Evolutionary conservation across 1,140 invertebrate species (phyloP).

Genomic region (Caenorhabditis latens): DNA sequence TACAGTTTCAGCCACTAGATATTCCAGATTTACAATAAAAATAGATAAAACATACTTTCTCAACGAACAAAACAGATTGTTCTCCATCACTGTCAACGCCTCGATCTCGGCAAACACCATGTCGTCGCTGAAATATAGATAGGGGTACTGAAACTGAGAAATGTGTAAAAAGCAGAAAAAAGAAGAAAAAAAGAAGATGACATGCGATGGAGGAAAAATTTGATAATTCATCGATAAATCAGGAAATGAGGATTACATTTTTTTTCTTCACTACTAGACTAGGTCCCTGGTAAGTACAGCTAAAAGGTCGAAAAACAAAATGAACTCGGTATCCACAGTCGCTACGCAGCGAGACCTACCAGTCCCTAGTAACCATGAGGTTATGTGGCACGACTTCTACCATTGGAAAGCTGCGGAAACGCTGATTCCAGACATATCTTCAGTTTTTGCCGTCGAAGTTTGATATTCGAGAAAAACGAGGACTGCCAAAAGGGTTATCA

Average conservation of each 20-base stretch:
- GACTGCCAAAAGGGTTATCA: too few relatives aligned
- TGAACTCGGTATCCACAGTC: too few relatives aligned
- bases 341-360: too few relatives aligned
- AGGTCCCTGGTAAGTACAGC: not conserved
- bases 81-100: slow-evolving; percentile 60
- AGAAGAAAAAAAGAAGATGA: not conserved
- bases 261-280: too few relatives aligned
- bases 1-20: slow-evolving; percentile 29
- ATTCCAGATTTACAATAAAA: slow-evolving; percentile 21
- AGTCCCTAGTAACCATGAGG: too few relatives aligned
- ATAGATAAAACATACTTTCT: slow-evolving; percentile 23
- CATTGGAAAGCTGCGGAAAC: too few relatives aligned
- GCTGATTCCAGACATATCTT: too few relatives aligned
- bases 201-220: not conserved
- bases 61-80: slow-evolving; percentile 54
- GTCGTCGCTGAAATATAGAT: slow-evolving; percentile 36
- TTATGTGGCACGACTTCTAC: too few relatives aligned
- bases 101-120: slow-evolving; percentile 52
- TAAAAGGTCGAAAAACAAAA: not conserved
- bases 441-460: too few relatives aligned
- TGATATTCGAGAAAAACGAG: too few relatives aligned
- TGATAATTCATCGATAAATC: slow-evolving; percentile 7
- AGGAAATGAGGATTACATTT: too few relatives aligned
- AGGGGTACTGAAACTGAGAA: not conserved
- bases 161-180: not conserved